phyloP scores from a whole-genome alignment of 2,113 vertebrate genomes.

The Tretioscincus oriximinensis region DNA sequence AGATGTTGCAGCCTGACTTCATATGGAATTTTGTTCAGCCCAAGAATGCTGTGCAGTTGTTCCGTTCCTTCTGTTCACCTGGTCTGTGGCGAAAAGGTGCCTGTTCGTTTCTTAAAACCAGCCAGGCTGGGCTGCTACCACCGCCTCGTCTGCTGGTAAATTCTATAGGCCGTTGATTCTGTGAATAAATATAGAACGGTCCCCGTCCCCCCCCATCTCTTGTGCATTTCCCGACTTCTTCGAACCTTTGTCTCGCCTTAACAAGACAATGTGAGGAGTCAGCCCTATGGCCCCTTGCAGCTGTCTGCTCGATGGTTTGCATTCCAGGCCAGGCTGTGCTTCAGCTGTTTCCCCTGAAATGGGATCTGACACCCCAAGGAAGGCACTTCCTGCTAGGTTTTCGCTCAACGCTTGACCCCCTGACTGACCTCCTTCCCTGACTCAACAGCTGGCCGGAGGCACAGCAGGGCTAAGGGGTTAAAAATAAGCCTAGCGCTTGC shows the following conservation, averaged over 20 bases:
- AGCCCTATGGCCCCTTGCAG: background rate
- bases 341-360: conserved; percentile 1
- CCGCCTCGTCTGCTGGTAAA: too few species aligned
- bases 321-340: background rate
- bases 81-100: too few species aligned
- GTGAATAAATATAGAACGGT: too few species aligned
- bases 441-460: background rate
- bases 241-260: rapidly evolving
- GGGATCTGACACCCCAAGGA: background rate
- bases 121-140: too few species aligned
- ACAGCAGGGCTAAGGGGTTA: background rate
- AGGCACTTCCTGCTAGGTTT: background rate
- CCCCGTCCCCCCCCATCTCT: too few species aligned
- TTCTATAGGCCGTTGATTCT: too few species aligned
- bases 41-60: too few species aligned
- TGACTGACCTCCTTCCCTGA: background rate
- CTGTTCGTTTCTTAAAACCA: too few species aligned
- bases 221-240: background rate
- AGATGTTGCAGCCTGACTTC: too few species aligned
- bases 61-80: too few species aligned
- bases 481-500: background rate
- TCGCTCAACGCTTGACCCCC: background rate
- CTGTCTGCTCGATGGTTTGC: background rate
- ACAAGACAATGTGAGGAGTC: rapidly evolving
- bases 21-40: too few species aligned